Conservation (phyloP, 2,113 vertebrate genomes). For the Archilochus colubris region DNA sequence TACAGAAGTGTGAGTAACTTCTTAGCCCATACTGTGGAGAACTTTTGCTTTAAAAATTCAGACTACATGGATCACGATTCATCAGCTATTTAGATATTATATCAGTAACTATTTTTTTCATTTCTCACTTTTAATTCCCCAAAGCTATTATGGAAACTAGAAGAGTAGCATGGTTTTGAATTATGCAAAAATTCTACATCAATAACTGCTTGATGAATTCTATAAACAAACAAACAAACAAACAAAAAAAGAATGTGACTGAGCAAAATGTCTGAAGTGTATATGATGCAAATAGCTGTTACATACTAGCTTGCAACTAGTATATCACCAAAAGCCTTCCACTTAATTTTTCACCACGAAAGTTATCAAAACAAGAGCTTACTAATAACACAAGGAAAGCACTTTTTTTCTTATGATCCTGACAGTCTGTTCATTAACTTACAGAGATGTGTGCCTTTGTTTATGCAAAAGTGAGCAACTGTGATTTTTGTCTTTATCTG, state of each 20-base stretch:
- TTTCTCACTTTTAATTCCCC: neutral
- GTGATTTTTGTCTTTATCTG: neutral
- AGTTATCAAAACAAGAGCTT: neutral
- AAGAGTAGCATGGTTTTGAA: neutral
- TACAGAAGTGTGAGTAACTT: neutral
- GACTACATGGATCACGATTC: neutral
- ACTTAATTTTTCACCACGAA: neutral
- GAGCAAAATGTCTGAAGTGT: neutral
- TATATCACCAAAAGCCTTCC: neutral
- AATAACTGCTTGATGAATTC: neutral
- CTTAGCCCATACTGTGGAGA: neutral
- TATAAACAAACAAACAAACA: neutral
- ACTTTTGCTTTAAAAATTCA: neutral
- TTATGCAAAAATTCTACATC: neutral
- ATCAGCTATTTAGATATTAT: neutral
- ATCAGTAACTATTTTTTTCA: neutral
- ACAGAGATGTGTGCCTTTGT: neutral
- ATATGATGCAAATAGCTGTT: neutral
- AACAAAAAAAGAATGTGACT: neutral
- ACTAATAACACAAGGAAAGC: neutral
- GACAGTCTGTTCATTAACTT: neutral
- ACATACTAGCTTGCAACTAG: neutral
- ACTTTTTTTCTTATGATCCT: neutral
- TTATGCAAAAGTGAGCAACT: neutral
- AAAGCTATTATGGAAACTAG: neutral